phyloP scores from a whole-genome alignment of 1,140 invertebrate species.

The Drosophila quadrilineata region DNA sequence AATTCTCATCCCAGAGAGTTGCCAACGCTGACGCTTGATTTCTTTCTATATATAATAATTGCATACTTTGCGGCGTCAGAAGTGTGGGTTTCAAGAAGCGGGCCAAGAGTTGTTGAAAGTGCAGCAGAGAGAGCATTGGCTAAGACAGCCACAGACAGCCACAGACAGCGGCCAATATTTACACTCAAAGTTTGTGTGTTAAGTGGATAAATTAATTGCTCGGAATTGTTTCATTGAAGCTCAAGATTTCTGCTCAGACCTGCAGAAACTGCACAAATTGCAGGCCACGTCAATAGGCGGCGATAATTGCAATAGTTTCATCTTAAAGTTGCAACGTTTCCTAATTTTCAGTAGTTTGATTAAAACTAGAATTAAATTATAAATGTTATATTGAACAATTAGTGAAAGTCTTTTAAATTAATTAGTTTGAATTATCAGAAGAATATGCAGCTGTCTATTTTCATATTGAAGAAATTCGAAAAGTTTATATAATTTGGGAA shows the following conservation, averaged over 20 bases:
- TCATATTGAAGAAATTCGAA: too few relatives aligned
- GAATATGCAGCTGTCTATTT: too few relatives aligned
- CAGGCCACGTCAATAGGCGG: neutral
- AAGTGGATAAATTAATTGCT: constrained; percentile 74
- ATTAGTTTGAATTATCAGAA: too few relatives aligned
- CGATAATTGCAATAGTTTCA: neutral
- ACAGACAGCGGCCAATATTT: constrained; percentile 59
- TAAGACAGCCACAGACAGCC: constrained; percentile 10
- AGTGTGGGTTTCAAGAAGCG: constrained; percentile 7
- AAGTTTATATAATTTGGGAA: too few relatives aligned
- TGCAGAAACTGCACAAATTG: constrained; percentile 7
- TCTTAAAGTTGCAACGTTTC: too few relatives aligned
- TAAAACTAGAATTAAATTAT: too few relatives aligned
- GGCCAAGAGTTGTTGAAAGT: neutral
- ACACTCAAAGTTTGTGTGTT: constrained; percentile 70
- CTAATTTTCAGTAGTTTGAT: too few relatives aligned
- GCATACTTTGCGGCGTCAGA: constrained; percentile 53
- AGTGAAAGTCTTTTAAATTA: too few relatives aligned
- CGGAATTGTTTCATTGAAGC: constrained; percentile 57
- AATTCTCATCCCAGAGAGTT: constrained; percentile 1
- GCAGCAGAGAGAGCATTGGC: neutral
- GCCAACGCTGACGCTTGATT: constrained; percentile 41
- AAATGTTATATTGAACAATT: too few relatives aligned
- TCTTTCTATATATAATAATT: constrained; percentile 74
- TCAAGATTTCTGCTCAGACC: constrained; percentile 34